phyloP scores from a whole-genome alignment of 1,140 invertebrate genomes.

The Bombus sylvicola region DNA sequence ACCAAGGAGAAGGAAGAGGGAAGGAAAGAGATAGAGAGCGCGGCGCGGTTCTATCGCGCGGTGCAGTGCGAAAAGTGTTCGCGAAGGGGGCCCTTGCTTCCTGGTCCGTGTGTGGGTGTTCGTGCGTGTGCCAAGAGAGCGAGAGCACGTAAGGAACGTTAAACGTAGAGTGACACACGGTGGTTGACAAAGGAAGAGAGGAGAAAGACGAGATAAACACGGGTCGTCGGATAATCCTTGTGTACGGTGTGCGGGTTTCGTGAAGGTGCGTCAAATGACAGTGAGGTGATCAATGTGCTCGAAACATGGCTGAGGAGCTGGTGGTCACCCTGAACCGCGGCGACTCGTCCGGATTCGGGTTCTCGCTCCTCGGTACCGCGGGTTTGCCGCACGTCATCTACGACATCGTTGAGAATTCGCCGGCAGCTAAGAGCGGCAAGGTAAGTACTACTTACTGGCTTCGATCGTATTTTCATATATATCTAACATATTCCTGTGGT shows the following conservation, averaged over 20 bases:
- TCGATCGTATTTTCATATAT: conserved; percentile 8
- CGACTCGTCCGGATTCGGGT: conserved; percentile 93
- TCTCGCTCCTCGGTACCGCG: conserved; percentile 93
- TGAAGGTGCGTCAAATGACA: conserved; percentile 69
- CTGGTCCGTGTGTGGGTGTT: conserved; percentile 12
- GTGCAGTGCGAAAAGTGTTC: conserved; percentile 57
- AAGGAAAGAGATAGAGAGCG: conserved; percentile 32
- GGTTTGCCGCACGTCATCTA: conserved; percentile 95
- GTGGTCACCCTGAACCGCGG: conserved; percentile 91
- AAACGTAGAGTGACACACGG: conserved; percentile 46
- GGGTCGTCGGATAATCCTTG: conserved; percentile 40
- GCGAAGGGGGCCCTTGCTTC: conserved; percentile 45
- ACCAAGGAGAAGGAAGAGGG: background rate
- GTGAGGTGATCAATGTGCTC: conserved; percentile 76
- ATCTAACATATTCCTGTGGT: background rate
- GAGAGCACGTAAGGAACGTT: conserved; percentile 28
- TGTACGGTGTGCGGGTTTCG: conserved; percentile 46
- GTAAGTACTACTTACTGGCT: conserved; percentile 83
- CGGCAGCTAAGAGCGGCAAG: conserved; percentile 93
- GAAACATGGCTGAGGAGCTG: conserved; percentile 93
- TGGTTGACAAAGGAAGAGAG: conserved; percentile 2
- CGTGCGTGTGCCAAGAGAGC: conserved; percentile 26
- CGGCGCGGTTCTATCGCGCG: conserved; percentile 43
- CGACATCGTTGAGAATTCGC: conserved; percentile 95
- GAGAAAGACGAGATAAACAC: conserved; percentile 41